Conservation (phyloP, 2,113 vertebrate species). For the Megaceryle torquata region DNA sequence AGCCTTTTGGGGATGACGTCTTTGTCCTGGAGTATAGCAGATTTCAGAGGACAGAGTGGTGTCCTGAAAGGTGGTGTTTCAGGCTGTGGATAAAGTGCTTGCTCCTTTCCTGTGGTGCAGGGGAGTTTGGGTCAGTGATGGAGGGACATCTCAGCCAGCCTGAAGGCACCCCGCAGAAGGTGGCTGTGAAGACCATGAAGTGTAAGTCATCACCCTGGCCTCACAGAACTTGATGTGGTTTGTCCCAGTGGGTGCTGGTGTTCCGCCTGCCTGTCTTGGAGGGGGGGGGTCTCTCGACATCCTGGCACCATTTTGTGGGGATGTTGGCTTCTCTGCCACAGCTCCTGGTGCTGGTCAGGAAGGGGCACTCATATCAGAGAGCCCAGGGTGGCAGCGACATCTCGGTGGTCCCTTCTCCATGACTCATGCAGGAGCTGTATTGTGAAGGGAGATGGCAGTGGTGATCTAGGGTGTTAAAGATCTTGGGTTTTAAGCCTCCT, state of each 20-base stretch:
- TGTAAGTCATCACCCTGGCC: conserved; percentile 73
- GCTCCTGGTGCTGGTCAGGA: background rate
- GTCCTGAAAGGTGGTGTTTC: background rate
- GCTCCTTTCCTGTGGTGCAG: conserved; percentile 61
- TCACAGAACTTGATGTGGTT: background rate
- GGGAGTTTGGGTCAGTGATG: conserved; percentile 96
- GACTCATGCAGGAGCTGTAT: background rate
- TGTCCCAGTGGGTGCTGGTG: background rate
- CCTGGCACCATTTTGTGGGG: background rate
- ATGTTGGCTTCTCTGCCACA: background rate
- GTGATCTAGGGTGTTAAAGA: background rate
- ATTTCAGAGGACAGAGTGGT: background rate
- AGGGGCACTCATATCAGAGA: background rate
- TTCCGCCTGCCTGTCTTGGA: background rate
- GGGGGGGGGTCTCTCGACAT: background rate
- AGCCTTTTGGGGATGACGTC: background rate
- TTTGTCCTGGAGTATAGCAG: background rate
- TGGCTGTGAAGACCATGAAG: conserved; percentile 99
- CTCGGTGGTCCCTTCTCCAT: background rate
- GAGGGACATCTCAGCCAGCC: conserved; percentile 84
- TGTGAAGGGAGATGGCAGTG: background rate
- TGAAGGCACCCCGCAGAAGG: conserved; percentile 83
- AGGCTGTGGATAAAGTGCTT: background rate
- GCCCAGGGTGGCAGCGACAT: background rate
- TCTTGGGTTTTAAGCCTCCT: background rate